Percentiles rank a stretch among this genome's conserved stretches.
Conservation (phyloP, 2,888 invertebrate genomes). For the Pyrocoelia pectoralis region DNA sequence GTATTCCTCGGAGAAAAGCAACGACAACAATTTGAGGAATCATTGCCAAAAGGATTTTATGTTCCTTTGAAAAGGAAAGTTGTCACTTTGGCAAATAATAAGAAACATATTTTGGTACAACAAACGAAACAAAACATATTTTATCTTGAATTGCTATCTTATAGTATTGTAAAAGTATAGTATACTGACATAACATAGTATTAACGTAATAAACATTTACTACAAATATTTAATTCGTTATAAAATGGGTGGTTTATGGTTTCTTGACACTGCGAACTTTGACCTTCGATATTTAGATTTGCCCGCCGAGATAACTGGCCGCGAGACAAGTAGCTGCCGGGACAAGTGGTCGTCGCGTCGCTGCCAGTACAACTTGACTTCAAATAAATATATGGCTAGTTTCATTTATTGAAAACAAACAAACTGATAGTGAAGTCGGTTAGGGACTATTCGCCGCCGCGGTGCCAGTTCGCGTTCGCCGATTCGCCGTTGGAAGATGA, state of each 20-base stretch:
- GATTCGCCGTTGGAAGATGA: no score
- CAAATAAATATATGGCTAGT: no score
- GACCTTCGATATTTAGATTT: no score
- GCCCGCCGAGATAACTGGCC: no score
- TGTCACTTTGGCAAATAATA: conserved; percentile 3
- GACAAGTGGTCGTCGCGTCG: no score
- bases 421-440: no score
- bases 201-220: neutral
- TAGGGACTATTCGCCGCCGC: no score
- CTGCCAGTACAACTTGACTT: no score
- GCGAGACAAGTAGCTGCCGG: no score
- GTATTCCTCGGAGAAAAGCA: neutral
- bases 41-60: conserved; percentile 1
- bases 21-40: conserved; percentile 5
- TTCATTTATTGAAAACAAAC: no score
- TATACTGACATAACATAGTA: neutral
- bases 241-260: conserved; percentile 11
- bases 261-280: no score
- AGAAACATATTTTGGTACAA: conserved; percentile 2
- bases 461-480: no score
- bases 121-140: neutral
- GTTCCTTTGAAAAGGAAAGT: conserved; percentile 6
- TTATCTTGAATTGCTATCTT: neutral
- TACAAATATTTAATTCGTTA: neutral
- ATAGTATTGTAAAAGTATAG: conserved; percentile 2